Evolutionary conservation across 2,113 vertebrate species (phyloP), one percentile per base, ranked within the genome.

Genomic region (Tragelaphus imberbis): DNA sequence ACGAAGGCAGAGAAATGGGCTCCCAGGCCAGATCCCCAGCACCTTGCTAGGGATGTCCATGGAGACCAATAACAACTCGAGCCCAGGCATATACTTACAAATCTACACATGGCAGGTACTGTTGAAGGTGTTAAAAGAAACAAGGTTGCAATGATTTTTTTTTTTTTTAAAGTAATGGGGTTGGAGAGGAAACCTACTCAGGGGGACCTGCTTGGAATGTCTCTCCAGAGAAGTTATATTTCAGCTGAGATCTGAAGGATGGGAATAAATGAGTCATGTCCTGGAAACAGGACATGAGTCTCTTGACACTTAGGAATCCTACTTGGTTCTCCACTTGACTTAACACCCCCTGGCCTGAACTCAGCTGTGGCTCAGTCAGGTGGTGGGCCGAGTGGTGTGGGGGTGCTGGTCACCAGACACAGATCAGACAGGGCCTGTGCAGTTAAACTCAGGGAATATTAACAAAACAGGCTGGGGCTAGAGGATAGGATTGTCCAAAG

Each of bases 311-410:
- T 7, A 2, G 6, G 81, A n/a, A 44, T 49, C 58, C 40, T 56
- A 16, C 28, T 51, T 33, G 30, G 36, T 17, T 58, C 12, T 63
- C 75, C 49, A 61, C 4, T 0, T 19, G 56, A 44, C 51, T 40
- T 30, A 47, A 13, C 6, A 12, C 36, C 53, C 53, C 44, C 49
- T 1, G 10, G 33, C 75, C 17, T 65, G 16, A 4, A 49, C 40
- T 75, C 58, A 16, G 8, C 58, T 0, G 19, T 19, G 75, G 84
- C 84, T 93, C 89, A 75, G 33, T 7, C 14, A 6, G 27, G 33
- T 6, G 19, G 47, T 30, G 23, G 68, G 88, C 59, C 5, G 1
- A 0, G 0, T 0, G 0, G 59, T 9, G 6, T 27, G 2, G 58
- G 27, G 44, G 25, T 47, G 17, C 28, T 7, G 3, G 71, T 2